These are phyloP conservation scores for Microtus californicus DNA, from an alignment of 2,797 vertebrate genomes.

Conservation along the genomic window DNA sequence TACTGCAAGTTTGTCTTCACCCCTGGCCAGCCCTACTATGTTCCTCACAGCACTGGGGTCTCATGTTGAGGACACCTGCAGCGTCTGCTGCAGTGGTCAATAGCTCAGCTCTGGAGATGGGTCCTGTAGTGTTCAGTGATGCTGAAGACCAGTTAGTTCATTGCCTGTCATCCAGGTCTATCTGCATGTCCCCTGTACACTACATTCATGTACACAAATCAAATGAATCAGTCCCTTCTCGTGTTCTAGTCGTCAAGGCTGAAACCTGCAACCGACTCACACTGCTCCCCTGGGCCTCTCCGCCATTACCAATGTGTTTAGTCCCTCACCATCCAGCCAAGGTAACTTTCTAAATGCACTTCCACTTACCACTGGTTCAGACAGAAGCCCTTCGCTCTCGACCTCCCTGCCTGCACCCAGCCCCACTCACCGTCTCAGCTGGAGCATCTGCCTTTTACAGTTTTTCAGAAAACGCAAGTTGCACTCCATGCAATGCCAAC, in stretches of 20 bases:
- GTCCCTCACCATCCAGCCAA: neutral
- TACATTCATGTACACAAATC: neutral
- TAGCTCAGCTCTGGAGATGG: neutral
- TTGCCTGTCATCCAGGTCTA: neutral
- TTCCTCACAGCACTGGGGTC: neutral
- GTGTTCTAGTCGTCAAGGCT: neutral
- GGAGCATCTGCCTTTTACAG: neutral
- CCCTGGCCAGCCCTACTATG: accelerated
- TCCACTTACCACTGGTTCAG: too few species aligned
- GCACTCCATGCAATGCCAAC: neutral
- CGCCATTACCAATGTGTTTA: accelerated
- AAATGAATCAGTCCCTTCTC: too few species aligned
- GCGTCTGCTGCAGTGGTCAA: neutral
- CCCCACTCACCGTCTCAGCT: neutral
- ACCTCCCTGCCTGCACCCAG: neutral
- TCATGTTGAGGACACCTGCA: neutral
- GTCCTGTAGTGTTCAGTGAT: neutral
- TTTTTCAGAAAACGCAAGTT: too few species aligned
- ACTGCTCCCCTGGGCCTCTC: neutral
- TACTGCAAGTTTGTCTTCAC: neutral
- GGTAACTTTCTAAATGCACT: too few species aligned
- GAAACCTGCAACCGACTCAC: neutral
- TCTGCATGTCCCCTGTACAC: accelerated
- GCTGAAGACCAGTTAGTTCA: neutral
- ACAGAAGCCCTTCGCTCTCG: neutral